These are phyloP conservation scores for Exaiptasia diaphana DNA, from an alignment of 64 coral and sea anemone species.

Conservation along the genomic window DNA sequence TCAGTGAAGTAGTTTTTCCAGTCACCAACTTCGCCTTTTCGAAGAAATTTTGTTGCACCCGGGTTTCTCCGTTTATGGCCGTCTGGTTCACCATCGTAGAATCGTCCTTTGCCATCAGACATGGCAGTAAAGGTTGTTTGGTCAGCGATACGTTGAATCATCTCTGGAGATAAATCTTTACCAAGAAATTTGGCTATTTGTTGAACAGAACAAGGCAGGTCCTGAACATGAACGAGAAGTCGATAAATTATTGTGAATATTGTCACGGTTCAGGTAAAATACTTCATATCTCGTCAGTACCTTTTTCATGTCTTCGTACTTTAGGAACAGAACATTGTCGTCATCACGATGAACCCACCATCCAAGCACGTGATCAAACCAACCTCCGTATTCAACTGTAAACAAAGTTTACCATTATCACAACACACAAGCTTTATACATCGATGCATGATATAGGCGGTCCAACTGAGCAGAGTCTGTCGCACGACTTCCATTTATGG, in stretches of 20 bases:
- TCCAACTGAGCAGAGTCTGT: no score
- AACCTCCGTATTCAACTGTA: not conserved
- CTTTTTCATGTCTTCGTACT: conserved; percentile 16
- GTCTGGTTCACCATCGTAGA: not conserved
- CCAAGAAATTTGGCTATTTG: not conserved
- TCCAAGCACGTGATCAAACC: conserved; percentile 20
- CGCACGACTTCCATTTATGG: no score
- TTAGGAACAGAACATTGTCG: not conserved
- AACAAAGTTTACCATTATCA: not conserved
- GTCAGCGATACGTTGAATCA: not conserved
- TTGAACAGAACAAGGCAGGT: not conserved
- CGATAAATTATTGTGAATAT: no score
- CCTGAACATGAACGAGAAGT: no score
- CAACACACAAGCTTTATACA: no score
- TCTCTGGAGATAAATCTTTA: not conserved
- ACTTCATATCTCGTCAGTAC: no score
- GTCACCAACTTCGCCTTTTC: conserved; percentile 1
- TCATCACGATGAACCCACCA: conserved; percentile 13
- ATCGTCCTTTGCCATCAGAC: no score
- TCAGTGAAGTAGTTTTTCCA: conserved; percentile 9
- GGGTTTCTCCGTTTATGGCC: not conserved
- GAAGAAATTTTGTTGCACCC: not conserved
- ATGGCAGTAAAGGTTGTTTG: conserved; percentile 15
- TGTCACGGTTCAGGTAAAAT: no score
- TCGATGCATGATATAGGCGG: no score